Percentiles rank a stretch among this genome's conserved stretches.
Conservation (phyloP, 2,888 invertebrate species). For the Liodrosophila aerea region DNA sequence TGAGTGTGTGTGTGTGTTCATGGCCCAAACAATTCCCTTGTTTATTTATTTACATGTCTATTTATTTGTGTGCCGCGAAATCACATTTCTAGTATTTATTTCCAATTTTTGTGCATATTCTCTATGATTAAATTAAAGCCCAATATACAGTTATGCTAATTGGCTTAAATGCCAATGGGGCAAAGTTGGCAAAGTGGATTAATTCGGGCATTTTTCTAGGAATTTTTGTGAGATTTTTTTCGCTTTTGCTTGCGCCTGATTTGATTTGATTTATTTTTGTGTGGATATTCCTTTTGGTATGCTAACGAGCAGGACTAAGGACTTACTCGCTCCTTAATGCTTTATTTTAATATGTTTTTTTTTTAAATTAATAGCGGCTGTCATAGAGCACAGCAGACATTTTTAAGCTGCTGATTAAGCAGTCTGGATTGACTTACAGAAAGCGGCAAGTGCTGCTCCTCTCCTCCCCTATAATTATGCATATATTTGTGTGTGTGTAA, state of each 20-base stretch:
- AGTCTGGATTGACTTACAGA: too few relatives aligned
- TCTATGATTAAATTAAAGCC: slow-evolving; percentile 31
- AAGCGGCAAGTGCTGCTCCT: too few relatives aligned
- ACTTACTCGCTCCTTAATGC: too few relatives aligned
- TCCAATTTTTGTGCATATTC: slow-evolving; percentile 42
- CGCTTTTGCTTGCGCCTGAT: slow-evolving; percentile 13
- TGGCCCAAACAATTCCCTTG: slow-evolving; percentile 66
- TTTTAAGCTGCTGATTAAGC: too few relatives aligned
- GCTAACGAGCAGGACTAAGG: slow-evolving; percentile 45
- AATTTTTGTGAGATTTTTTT: background rate
- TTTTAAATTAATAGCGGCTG: too few relatives aligned
- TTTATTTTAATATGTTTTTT: too few relatives aligned
- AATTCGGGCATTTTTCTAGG: slow-evolving; percentile 8
- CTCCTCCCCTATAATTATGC: background rate
- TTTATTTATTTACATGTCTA: slow-evolving; percentile 60
- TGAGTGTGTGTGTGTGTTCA: slow-evolving; percentile 41
- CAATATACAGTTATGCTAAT: slow-evolving; percentile 34
- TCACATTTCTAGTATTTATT: slow-evolving; percentile 7
- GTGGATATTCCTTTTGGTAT: slow-evolving; percentile 18
- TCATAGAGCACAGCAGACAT: too few relatives aligned
- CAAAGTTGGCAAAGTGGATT: slow-evolving; percentile 41
- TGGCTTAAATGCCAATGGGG: slow-evolving; percentile 51
- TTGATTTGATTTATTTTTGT: slow-evolving; percentile 10
- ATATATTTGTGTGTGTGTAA: background rate
- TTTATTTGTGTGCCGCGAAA: slow-evolving; percentile 42